Evolutionary conservation across 1,140 invertebrate species (phyloP), one percentile per base, ranked within the genome.

Genomic region (Zeugodacus cucurbitae): DNA sequence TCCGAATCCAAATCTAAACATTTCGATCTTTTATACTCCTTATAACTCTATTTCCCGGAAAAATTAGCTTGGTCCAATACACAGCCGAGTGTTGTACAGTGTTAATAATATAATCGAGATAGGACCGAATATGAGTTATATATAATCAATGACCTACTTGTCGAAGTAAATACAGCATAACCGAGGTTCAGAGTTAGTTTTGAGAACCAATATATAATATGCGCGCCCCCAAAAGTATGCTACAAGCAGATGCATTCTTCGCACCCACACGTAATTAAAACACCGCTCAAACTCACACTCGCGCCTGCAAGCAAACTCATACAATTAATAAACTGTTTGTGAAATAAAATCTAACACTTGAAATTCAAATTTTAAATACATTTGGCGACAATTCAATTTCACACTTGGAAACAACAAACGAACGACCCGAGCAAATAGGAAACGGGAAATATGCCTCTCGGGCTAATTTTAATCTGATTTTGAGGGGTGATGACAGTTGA

Each of bases 401-500:
- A 86, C 85, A 86, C 85, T 86, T 86, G 17, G 59, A 86, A 86
- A 57, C 54, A 86, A 86, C 48, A 86, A 82, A 82, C 67, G 67
- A 70, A 22, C 74, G 74, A 41, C 37, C 37, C 14, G 74, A 48
- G 74, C 41, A 10, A 62, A 54, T 7, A 7, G 48, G 48, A 54
- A 54, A 82, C 22, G 32, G 41, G n/a, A 82, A 70, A 87, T 87
- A 70, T 87, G 86, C 87, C 64, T 88, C 58, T 88, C 78, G 67
- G 87, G 87, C 87, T 88, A 88, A 88, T 88, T 88, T 88, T 88
- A 88, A 88, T 88, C 87, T 88, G 67, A 88, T 88, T 74, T 67
- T 67, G 64, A 34, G 48, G 41, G 41, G 74, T 37, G 34, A 8
- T 41, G 41, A 37, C 54, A 59, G 54, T 58, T 7, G 29, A 86